Conservation (phyloP, 2,113 vertebrate species). For the Saccopteryx bilineata region DNA sequence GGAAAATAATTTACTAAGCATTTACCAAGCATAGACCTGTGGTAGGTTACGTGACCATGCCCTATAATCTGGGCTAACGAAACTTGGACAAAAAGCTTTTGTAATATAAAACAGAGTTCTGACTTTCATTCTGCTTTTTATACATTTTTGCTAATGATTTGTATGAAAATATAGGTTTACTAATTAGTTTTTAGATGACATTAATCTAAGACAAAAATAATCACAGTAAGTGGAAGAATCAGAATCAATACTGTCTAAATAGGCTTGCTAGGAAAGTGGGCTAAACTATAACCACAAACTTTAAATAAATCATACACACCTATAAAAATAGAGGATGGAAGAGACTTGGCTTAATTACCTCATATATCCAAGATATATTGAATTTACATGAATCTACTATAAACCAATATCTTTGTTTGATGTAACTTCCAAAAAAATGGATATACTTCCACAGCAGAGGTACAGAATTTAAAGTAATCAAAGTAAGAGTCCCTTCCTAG, state of each 20-base stretch:
- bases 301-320: background rate
- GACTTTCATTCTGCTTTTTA: background rate
- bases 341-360: background rate
- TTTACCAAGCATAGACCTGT: background rate
- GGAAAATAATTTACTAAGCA: background rate
- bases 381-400: background rate
- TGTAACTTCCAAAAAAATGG: background rate
- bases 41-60: background rate
- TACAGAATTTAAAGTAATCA: background rate
- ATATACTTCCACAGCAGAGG: background rate
- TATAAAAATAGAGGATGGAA: background rate
- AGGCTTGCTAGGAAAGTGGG: background rate
- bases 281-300: background rate
- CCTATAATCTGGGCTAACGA: background rate
- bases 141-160: background rate
- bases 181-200: background rate
- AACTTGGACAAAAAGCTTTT: background rate
- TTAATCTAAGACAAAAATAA: conserved; percentile 40
- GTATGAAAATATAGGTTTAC: conserved; percentile 18
- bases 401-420: conserved; percentile 16
- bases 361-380: background rate
- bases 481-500: background rate
- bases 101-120: background rate
- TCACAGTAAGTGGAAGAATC: background rate
- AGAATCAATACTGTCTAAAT: background rate